phyloP scores from a whole-genome alignment of 1,140 invertebrate genomes.

The Lordiphosa collinella region DNA sequence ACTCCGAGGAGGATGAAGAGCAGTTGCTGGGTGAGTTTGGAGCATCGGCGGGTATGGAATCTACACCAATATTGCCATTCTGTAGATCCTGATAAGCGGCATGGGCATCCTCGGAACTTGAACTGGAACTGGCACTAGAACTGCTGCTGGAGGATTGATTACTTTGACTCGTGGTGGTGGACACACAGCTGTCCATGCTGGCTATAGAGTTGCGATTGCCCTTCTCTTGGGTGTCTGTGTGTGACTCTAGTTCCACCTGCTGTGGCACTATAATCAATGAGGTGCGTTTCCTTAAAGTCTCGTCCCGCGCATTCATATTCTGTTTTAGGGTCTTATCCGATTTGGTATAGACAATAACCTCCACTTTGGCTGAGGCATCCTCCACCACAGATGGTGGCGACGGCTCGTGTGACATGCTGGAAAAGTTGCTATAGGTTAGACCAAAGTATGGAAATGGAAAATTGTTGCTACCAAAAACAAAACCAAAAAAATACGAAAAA shows the following conservation, averaged over 20 bases:
- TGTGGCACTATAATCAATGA: constrained; percentile 77
- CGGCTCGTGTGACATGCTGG: constrained; percentile 62
- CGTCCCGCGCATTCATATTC: constrained; percentile 78
- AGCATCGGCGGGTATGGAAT: constrained; percentile 15
- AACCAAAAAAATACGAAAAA: constrained; percentile 34
- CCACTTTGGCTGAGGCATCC: constrained; percentile 63
- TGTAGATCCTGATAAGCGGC: constrained; percentile 73
- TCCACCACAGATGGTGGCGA: constrained; percentile 5
- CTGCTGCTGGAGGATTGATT: constrained; percentile 45
- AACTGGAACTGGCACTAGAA: constrained; percentile 19
- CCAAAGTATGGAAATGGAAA: too few relatives aligned
- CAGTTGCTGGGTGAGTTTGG: constrained; percentile 35
- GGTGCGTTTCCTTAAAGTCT: constrained; percentile 75
- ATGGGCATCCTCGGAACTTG: constrained; percentile 58
- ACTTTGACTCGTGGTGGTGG: constrained; percentile 53
- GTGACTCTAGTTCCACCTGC: neutral
- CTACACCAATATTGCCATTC: constrained; percentile 53
- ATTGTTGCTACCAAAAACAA: too few relatives aligned
- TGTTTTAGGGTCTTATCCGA: constrained; percentile 77
- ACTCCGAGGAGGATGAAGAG: constrained; percentile 40
- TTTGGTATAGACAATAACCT: constrained; percentile 74
- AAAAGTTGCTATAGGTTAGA: constrained; percentile 17
- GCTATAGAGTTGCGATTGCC: constrained; percentile 70
- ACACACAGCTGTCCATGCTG: constrained; percentile 74
- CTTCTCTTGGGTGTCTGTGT: constrained; percentile 9